phyloP scores from a whole-genome alignment of 2,113 vertebrate genomes.

The Limnothrissa miodon region DNA sequence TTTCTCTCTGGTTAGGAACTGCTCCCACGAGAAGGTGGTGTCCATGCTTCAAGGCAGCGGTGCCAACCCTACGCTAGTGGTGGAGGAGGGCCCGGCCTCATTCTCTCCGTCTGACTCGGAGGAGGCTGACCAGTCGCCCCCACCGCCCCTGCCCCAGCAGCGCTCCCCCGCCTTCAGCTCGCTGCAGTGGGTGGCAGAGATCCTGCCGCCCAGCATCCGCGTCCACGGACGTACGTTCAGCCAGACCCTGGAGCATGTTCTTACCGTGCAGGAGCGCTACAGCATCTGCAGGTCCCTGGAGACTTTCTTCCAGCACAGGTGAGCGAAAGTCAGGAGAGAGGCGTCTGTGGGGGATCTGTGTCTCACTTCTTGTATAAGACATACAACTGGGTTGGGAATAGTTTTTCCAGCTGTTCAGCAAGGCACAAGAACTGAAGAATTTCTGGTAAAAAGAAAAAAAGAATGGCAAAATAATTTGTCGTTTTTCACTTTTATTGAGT shows the following conservation, averaged over 20 bases:
- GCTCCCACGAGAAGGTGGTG: slow-evolving; percentile 98
- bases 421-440: not conserved
- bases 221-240: slow-evolving; percentile 94
- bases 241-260: slow-evolving; percentile 95
- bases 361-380: not conserved
- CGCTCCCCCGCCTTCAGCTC: slow-evolving; percentile 89
- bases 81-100: slow-evolving; percentile 86
- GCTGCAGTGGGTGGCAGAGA: slow-evolving; percentile 96
- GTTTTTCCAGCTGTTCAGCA: not conserved
- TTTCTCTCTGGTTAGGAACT: slow-evolving; percentile 81
- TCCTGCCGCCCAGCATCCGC: slow-evolving; percentile 93
- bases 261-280: slow-evolving; percentile 90
- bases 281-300: slow-evolving; percentile 89
- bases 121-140: slow-evolving; percentile 73
- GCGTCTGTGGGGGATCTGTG: not conserved
- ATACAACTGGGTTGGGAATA: not conserved
- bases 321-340: not conserved
- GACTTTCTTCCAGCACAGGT: slow-evolving; percentile 99
- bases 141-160: slow-evolving; percentile 59
- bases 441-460: not conserved
- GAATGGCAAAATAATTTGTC: not conserved
- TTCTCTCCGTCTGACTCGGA: slow-evolving; percentile 79
- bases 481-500: not conserved
- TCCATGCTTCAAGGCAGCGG: slow-evolving; percentile 99
- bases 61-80: slow-evolving; percentile 91